phyloP scores from a whole-genome alignment of 2,888 invertebrate genomes.

The Temnothorax ravouxi region DNA sequence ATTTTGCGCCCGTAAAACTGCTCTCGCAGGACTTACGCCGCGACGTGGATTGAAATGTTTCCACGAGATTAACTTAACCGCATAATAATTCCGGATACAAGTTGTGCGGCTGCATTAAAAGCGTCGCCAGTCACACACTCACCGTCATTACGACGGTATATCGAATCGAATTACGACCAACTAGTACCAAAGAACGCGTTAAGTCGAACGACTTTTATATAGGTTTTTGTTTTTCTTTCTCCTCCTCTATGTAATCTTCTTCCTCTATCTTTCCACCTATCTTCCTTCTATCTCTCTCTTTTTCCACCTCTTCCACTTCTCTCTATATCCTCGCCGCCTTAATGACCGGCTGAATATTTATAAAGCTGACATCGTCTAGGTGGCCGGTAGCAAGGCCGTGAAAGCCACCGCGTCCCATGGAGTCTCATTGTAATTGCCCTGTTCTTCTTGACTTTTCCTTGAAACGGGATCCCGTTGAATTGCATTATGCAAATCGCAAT shows the following conservation, averaged over 20 bases:
- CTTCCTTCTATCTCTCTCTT: slow-evolving; percentile 6
- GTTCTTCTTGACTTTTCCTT: slow-evolving; percentile 85
- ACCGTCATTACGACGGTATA: slow-evolving; percentile 67
- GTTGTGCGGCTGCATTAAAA: slow-evolving; percentile 38
- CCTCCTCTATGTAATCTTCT: slow-evolving; percentile 11
- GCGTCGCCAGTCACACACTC: slow-evolving; percentile 19
- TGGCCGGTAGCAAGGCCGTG: slow-evolving; percentile 79
- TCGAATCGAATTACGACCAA: slow-evolving; percentile 80
- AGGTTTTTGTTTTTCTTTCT: slow-evolving; percentile 62
- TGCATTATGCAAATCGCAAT: slow-evolving; percentile 86
- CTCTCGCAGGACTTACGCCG: slow-evolving; percentile 48
- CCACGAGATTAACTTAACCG: slow-evolving; percentile 65
- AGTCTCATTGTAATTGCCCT: slow-evolving; percentile 86
- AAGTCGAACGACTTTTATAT: slow-evolving; percentile 76
- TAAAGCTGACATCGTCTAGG: slow-evolving; percentile 82
- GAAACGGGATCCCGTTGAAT: slow-evolving; percentile 84
- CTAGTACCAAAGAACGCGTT: slow-evolving; percentile 70
- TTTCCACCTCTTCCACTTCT: slow-evolving; percentile 44
- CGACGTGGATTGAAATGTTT: slow-evolving; percentile 61
- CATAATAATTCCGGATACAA: slow-evolving; percentile 56
- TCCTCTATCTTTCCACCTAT: slow-evolving; percentile 28
- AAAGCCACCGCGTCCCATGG: slow-evolving; percentile 83
- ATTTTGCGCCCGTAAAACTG: slow-evolving; percentile 44
- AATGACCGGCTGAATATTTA: slow-evolving; percentile 85
- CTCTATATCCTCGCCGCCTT: slow-evolving; percentile 68